Evolutionary conservation across 2,888 invertebrate genomes (phyloP), one percentile per base, ranked within the genome.

Genomic region (Tolmerus cingulatus): DNA sequence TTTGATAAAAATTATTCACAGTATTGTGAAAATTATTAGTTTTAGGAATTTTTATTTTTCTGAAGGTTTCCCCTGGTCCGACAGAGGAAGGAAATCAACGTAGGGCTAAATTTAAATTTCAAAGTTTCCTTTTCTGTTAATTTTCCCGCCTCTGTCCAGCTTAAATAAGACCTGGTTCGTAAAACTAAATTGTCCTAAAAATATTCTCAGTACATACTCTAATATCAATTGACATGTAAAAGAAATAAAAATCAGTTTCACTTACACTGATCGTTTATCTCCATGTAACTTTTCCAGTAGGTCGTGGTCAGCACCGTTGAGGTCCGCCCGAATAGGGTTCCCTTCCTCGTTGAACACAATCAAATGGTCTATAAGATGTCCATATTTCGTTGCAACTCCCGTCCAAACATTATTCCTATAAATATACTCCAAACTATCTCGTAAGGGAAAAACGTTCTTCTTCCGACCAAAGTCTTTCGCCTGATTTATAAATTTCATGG

Each of bases 401-500:
- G 85, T 89, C 19, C 66, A 51, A 51, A 88, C 76, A 66, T 77
- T 87, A 12, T 87, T 86, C 12, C 88, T 86, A 19, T 87, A 88
- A 55, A 88, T 87, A 51, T 55, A 23, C 9, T 87, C 74, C 19
- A 89, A 30, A 74, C 74, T n/a, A 34, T 30, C 74, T 19, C 76
- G 34, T 23, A 88, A 34, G 16, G 88, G 87, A 66, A 84, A 88
- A 5, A 27, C 23, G 23, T 51, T 51, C 27, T 79, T 82, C 5
- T 85, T 78, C n/a, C 51, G 40, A 23, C 23, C 76, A n/a, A 88
- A 55, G 27, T 90, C 89, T 79, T 91, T 91, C 0, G 93, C 93
- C 78, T 91, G 91, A 19, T 93, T 90, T 7, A 94, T 81, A 7
- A 94, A 89, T 2, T 92, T 89, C 0, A 91, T 89, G 0, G 93